Base-by-base conservation (phyloP, 2,113 vertebrate species). In the Takifugu flavidus region DNA sequence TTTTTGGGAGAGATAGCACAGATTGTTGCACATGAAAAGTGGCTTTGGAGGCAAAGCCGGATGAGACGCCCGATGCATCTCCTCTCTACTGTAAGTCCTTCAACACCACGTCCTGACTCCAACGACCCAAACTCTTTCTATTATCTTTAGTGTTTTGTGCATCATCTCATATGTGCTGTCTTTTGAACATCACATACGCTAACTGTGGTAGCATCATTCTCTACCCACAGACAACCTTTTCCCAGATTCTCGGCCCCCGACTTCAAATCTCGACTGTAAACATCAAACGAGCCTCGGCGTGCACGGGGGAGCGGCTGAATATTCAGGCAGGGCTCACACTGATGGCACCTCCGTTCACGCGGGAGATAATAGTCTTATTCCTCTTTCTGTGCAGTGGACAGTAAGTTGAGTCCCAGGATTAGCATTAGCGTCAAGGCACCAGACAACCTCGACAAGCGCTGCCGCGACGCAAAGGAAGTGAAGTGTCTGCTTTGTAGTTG, bases 11-110 rank as follows among this genome's bases (percentile, higher is more conserved):
- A 88, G 83, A 84, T 88, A 78, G 78, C 81, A 88, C 84, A 87
- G 86, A 90, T 85, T 90, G 87, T 87, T 82, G 79, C 77, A 84
- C 83, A 86, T 89, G 82, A 87, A 85, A 89, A 85, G 84, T 84
- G 80, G 72, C 80, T 87, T 87, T 59, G 80, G 82, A 89, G 62
- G 78, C 80, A 74, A 79, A 39, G 75, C 74, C 76, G 34, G 34
- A 39, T 68, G 71, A 82, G 72, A 70, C 67, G 74, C 77, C 46
- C 61, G 77, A 67, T 79, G 66, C 76, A 56, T 79, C 75, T 65
- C 69, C 73, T 80, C 58, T 81, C 62, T 67, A 46, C 57, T 67
- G 50, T 34, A 75, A 65, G 25, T 64, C 51, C 70, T 62, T 64
- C 62, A 80, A 55, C 65, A 61, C 20, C 2, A 31, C 52, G 51